A percentile compares a stretch with the other conserved stretches of the same genome.
phyloP scores from a whole-genome alignment of 2,888 invertebrate genomes.

The Acanthosepion esculentum region DNA sequence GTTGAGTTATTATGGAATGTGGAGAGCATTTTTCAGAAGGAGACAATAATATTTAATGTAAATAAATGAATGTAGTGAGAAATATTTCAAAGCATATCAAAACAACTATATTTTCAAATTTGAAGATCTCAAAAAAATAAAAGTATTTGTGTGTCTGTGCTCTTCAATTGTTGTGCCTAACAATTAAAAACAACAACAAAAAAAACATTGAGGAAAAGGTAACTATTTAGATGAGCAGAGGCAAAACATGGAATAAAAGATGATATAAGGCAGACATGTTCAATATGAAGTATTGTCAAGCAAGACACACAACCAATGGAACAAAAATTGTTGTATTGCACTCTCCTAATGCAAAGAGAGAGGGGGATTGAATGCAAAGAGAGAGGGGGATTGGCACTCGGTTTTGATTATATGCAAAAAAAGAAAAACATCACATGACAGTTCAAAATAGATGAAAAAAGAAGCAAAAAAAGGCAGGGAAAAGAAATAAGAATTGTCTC shows the following conservation, averaged over 20 bases:
- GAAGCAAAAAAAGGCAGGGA: neutral
- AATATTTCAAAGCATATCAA: neutral
- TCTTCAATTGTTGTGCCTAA: neutral
- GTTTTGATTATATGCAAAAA: constrained; percentile 8
- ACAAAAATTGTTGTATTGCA: neutral
- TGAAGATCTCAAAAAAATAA: neutral
- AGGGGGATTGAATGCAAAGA: too few species aligned
- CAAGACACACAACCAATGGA: neutral
- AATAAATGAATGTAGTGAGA: neutral
- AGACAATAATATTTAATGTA: neutral
- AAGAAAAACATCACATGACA: neutral
- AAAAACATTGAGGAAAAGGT: neutral
- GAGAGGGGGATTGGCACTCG: neutral
- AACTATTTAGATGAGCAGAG: neutral
- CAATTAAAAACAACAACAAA: neutral
- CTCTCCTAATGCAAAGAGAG: neutral
- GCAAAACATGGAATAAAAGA: neutral
- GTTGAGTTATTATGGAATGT: neutral
- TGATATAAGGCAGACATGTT: neutral
- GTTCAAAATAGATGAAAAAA: neutral
- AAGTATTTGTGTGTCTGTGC: neutral
- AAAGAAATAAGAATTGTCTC: neutral
- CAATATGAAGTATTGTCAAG: neutral
- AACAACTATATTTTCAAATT: neutral
- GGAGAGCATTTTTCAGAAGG: neutral